These are phyloP conservation scores for Eurois occulta DNA, from an alignment of 2,888 invertebrate genomes.

Conservation along the genomic window DNA sequence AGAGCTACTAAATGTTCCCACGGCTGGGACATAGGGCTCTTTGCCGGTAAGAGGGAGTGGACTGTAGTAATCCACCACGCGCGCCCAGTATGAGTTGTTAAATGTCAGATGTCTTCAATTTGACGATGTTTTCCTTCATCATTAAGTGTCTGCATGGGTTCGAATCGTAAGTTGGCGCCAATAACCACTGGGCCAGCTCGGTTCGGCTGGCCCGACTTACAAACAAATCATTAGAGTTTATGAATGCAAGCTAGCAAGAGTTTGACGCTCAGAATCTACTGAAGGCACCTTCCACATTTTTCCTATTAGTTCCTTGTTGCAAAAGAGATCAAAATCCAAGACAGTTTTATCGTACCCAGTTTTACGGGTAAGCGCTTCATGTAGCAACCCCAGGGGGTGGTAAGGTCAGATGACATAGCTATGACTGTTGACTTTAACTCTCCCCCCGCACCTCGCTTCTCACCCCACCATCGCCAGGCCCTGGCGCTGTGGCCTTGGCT, in stretches of 20 bases:
- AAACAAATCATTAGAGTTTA: not conserved
- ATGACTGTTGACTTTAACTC: constrained; percentile 45
- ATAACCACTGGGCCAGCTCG: not conserved
- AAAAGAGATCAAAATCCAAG: not conserved
- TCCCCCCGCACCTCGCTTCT: not conserved
- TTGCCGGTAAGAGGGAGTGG: not conserved
- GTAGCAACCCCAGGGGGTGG: constrained; percentile 53
- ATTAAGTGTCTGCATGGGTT: not conserved
- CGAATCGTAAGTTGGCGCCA: not conserved
- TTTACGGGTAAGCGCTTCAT: constrained; percentile 6
- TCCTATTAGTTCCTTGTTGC: not conserved
- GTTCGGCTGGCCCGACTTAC: not conserved
- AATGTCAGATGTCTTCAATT: not conserved
- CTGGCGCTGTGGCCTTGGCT: constrained; percentile 50
- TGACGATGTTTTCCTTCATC: not conserved
- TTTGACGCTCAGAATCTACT: not conserved
- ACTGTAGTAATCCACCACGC: not conserved
- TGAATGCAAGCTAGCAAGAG: not conserved
- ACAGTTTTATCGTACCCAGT: not conserved
- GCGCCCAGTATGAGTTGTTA: not conserved
- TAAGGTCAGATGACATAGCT: constrained; percentile 44
- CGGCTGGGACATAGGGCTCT: not conserved
- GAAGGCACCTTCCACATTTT: not conserved
- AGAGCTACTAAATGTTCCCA: not conserved
- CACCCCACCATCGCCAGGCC: constrained; percentile 7